Evolutionary conservation across 2,797 vertebrate species (phyloP).

Genomic region (Gastrophryne carolinensis): DNA sequence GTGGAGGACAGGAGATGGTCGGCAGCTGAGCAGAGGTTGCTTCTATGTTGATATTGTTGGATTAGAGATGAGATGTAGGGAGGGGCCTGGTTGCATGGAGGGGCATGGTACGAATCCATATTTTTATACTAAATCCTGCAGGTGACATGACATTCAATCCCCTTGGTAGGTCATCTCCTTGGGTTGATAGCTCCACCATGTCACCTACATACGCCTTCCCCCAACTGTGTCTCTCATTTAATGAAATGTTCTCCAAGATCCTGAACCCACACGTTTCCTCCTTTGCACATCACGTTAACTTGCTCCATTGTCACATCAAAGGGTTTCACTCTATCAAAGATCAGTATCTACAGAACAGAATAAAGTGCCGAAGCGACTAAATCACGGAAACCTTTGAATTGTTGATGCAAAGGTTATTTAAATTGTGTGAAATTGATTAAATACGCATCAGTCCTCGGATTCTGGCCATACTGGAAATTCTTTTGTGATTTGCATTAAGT

Average conservation of each 20-base stretch:
- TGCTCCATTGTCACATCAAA: conserved; percentile 29
- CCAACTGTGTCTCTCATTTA: conserved; percentile 33
- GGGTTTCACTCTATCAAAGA: conserved; percentile 37
- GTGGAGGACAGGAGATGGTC: no score
- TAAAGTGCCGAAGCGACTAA: conserved; percentile 39
- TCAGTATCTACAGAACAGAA: conserved; percentile 46
- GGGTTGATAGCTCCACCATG: conserved; percentile 4
- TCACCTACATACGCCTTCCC: conserved; percentile 13
- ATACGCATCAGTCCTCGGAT: conserved; percentile 18
- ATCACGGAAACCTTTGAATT: conserved; percentile 43
- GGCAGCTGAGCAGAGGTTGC: no score
- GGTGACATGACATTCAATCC: conserved; percentile 29
- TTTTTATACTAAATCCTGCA: not conserved
- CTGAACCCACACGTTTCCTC: not conserved
- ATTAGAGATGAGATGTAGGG: not conserved
- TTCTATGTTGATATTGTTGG: no score
- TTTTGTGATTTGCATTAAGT: conserved; percentile 24
- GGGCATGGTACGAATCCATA: no score
- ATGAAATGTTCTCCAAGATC: conserved; percentile 34
- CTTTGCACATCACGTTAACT: conserved; percentile 26
- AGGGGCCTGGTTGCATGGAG: no score
- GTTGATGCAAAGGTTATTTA: conserved; percentile 43
- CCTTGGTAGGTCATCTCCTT: conserved; percentile 39
- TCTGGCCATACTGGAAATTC: not conserved
- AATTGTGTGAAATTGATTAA: conserved; percentile 40